phyloP scores from a whole-genome alignment of 2,797 vertebrate species.

The Neosilurus hyrtlii region DNA sequence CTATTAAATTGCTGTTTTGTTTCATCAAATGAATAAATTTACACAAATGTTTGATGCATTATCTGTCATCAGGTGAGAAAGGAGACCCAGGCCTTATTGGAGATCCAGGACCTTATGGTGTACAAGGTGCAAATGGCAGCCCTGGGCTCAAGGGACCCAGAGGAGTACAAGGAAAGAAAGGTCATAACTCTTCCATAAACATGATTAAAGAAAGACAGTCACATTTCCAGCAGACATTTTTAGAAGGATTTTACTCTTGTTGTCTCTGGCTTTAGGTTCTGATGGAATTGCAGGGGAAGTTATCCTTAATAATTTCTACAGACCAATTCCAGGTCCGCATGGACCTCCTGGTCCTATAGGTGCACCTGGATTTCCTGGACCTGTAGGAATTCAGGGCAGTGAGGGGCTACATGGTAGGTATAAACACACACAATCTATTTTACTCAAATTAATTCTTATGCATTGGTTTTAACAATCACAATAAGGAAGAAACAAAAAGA shows the following conservation, averaged over 20 bases:
- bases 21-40: not conserved
- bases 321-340: not conserved
- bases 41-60: not conserved
- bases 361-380: conserved; percentile 46
- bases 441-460: no score
- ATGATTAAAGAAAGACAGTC: not conserved
- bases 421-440: not conserved
- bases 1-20: not conserved
- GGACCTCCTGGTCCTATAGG: conserved; percentile 62
- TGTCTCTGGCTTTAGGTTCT: conserved; percentile 45
- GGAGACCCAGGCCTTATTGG: conserved; percentile 64
- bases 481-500: no score
- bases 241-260: not conserved
- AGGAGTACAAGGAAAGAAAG: conserved; percentile 46
- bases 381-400: conserved; percentile 48
- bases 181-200: conserved; percentile 40
- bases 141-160: conserved; percentile 44
- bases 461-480: no score
- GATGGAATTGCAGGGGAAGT: conserved; percentile 63
- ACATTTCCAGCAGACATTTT: not conserved
- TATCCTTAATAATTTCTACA: accelerated
- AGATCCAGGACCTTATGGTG: conserved; percentile 53
- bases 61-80: conserved; percentile 53
- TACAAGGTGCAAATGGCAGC: conserved; percentile 48
- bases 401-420: conserved; percentile 64